These are phyloP conservation scores for Nomada flava DNA, from an alignment of 2,888 invertebrate genomes.

Conservation along the genomic window DNA sequence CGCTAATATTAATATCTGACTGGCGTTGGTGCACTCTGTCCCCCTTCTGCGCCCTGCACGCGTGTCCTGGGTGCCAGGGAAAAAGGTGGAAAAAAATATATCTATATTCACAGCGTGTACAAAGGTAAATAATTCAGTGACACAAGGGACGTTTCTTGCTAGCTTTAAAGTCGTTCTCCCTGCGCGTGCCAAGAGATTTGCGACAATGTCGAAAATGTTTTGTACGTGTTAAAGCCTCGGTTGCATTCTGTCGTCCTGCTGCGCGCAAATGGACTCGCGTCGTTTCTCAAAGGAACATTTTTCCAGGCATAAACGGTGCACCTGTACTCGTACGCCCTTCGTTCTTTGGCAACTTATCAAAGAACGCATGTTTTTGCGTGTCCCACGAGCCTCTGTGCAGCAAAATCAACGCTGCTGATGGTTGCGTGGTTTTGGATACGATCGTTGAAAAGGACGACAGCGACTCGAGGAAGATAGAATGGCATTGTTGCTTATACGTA, in stretches of 20 bases:
- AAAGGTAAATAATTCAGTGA: slow-evolving; percentile 49
- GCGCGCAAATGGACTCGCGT: slow-evolving; percentile 32
- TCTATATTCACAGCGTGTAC: not conserved
- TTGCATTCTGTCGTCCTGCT: slow-evolving; percentile 30
- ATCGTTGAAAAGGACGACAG: slow-evolving; percentile 12
- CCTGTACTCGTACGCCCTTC: not conserved
- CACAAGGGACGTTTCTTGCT: slow-evolving; percentile 3
- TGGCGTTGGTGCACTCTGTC: not conserved
- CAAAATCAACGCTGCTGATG: not conserved
- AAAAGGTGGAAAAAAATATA: not conserved
- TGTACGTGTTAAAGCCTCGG: slow-evolving; percentile 6
- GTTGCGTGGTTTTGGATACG: slow-evolving; percentile 10
- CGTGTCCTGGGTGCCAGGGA: slow-evolving; percentile 9
- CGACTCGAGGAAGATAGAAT: not conserved
- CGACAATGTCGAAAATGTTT: slow-evolving; percentile 33
- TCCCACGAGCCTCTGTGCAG: not conserved
- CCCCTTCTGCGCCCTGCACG: not conserved
- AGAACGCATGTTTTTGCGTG: slow-evolving; percentile 30
- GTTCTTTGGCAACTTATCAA: slow-evolving; percentile 51
- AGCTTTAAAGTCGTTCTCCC: slow-evolving; percentile 35
- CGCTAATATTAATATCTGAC: slow-evolving; percentile 19
- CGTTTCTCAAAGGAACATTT: slow-evolving; percentile 51
- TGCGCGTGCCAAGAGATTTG: slow-evolving; percentile 29
- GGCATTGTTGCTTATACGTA: not conserved
- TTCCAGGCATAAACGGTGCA: not conserved